A percentile compares a stretch with the other conserved stretches of the same genome.
Evolutionary conservation across 2,888 invertebrate genomes (phyloP).

Genomic region (Cartodere bifasciata): DNA sequence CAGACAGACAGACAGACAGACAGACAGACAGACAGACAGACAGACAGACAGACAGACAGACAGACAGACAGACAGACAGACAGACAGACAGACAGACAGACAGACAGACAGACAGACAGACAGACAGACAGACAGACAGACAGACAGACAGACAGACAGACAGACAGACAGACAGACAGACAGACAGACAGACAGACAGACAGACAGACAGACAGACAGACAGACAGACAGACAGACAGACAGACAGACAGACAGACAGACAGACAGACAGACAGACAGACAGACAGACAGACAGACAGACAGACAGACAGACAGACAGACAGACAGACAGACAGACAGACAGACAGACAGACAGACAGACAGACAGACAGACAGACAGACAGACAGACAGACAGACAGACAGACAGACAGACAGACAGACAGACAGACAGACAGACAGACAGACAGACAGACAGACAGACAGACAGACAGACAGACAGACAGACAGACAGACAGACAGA

Average conservation of each 20-base stretch:
- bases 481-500: slow-evolving; percentile 2
- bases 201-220: slow-evolving; percentile 2
- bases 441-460: slow-evolving; percentile 2
- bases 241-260: slow-evolving; percentile 2
- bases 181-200: slow-evolving; percentile 2
- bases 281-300: slow-evolving; percentile 2
- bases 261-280: slow-evolving; percentile 2
- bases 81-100: slow-evolving; percentile 2
- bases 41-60: slow-evolving; percentile 2
- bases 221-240: slow-evolving; percentile 2
- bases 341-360: slow-evolving; percentile 2
- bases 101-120: slow-evolving; percentile 2
- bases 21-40: slow-evolving; percentile 2
- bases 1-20: slow-evolving; percentile 2
- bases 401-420: slow-evolving; percentile 2
- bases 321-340: slow-evolving; percentile 2
- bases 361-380: slow-evolving; percentile 2
- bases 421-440: slow-evolving; percentile 2
- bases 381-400: slow-evolving; percentile 2
- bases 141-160: slow-evolving; percentile 2
- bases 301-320: slow-evolving; percentile 2
- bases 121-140: slow-evolving; percentile 2
- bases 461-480: slow-evolving; percentile 2
- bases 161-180: slow-evolving; percentile 2
- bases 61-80: slow-evolving; percentile 2